phyloP scores from a whole-genome alignment of 2,113 vertebrate species.

The Notarius quadriscutis region DNA sequence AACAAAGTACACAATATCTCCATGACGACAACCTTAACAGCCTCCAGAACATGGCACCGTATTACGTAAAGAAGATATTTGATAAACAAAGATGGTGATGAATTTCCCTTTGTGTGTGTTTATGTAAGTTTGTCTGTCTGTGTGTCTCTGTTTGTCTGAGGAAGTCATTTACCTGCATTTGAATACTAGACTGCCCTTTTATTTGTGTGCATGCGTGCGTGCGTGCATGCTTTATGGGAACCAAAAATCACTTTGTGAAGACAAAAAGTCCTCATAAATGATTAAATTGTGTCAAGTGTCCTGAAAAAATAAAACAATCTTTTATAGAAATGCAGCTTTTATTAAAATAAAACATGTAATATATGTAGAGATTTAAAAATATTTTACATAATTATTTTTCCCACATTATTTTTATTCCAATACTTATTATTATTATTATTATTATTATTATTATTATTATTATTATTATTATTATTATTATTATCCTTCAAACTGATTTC shows the following conservation, averaged over 20 bases:
- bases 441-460: no score
- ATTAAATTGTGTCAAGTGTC: neutral
- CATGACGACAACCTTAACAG: neutral
- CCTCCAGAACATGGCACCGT: neutral
- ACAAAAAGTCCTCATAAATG: neutral
- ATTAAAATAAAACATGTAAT: no score
- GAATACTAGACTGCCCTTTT: neutral
- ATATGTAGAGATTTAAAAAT: no score
- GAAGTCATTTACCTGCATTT: neutral
- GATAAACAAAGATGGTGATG: neutral
- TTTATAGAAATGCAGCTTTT: neutral
- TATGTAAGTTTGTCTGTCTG: neutral
- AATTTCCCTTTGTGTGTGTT: neutral
- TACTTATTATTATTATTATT: no score
- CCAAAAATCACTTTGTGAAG: neutral
- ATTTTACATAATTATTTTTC: no score
- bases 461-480: no score
- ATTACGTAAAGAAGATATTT: neutral
- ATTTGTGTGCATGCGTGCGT: neutral
- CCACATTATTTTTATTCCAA: no score
- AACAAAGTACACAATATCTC: neutral
- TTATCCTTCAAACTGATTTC: no score
- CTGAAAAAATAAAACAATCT: neutral
- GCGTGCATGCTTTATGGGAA: neutral
- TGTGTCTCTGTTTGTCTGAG: neutral